A percentile compares a stretch with the other conserved stretches of the same genome.
Conservation (phyloP, 2,888 invertebrate genomes). For the Orchestes rusci region DNA sequence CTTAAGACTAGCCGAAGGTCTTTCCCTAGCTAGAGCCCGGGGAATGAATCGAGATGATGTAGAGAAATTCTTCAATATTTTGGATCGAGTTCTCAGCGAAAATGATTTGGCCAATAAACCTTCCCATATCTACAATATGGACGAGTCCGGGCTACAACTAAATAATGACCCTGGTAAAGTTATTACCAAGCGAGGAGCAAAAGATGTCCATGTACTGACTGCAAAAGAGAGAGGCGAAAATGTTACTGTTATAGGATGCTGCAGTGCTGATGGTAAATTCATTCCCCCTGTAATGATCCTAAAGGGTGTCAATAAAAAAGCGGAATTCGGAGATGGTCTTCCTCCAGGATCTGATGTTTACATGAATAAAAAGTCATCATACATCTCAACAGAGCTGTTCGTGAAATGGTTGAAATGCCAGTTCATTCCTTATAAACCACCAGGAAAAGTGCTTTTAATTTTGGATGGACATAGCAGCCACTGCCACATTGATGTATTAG, state of each 20-base stretch:
- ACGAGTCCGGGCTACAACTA: slow-evolving; percentile 20
- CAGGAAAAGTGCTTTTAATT: slow-evolving; percentile 15
- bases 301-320: no score
- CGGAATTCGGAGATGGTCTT: no score
- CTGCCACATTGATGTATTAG: slow-evolving; percentile 10
- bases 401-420: slow-evolving; percentile 14
- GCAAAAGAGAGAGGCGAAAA: no score
- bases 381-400: slow-evolving; percentile 25
- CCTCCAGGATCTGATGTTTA: no score
- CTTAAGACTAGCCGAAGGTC: slow-evolving; percentile 5
- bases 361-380: slow-evolving; percentile 15
- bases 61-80: slow-evolving; percentile 10
- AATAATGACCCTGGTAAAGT: slow-evolving; percentile 24
- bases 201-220: no score
- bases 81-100: no score
- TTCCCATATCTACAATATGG: slow-evolving; percentile 21
- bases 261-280: no score
- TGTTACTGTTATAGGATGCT: no score
- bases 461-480: slow-evolving; percentile 27
- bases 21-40: slow-evolving; percentile 7
- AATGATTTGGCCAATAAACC: slow-evolving; percentile 15
- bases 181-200: no score
- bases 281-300: no score
- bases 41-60: no score
- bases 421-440: slow-evolving; percentile 32